These are phyloP conservation scores for Hoplias malabaricus DNA, from an alignment of 2,113 vertebrate species.

Conservation along the genomic window DNA sequence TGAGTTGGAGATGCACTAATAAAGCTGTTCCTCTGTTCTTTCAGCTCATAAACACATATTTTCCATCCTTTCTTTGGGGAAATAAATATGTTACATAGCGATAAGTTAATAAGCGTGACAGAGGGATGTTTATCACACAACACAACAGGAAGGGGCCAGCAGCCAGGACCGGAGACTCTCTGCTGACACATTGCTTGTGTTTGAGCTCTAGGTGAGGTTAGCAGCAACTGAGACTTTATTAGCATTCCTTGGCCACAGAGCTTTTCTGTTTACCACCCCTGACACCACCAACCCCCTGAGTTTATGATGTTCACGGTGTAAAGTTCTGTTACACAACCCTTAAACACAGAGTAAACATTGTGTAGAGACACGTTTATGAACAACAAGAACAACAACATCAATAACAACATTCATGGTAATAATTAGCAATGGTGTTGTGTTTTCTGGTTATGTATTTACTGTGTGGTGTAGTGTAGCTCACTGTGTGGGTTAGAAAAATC, in stretches of 20 bases:
- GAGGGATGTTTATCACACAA: not conserved
- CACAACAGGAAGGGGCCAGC: not conserved
- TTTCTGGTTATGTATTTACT: too few species aligned
- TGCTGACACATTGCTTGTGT: not conserved
- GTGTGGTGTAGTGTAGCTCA: too few species aligned
- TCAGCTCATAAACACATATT: not conserved
- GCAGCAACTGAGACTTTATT: not conserved
- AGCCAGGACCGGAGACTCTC: not conserved
- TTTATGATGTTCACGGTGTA: too few species aligned
- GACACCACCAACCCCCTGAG: too few species aligned
- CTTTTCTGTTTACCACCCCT: not conserved
- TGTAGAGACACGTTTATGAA: too few species aligned
- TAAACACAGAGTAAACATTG: too few species aligned
- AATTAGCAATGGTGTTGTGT: too few species aligned
- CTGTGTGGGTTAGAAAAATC: too few species aligned
- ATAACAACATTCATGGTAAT: too few species aligned
- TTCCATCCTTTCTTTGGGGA: not conserved
- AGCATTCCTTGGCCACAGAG: not conserved
- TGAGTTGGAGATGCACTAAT: constrained; percentile 16
- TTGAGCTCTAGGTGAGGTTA: not conserved
- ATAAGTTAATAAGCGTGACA: constrained; percentile 17
- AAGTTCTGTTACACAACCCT: too few species aligned
- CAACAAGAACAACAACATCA: too few species aligned
- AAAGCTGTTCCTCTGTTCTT: constrained; percentile 18
- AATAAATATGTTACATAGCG: not conserved